Base-by-base conservation (phyloP, 2,797 vertebrate species). In the Lacerta agilis region DNA sequence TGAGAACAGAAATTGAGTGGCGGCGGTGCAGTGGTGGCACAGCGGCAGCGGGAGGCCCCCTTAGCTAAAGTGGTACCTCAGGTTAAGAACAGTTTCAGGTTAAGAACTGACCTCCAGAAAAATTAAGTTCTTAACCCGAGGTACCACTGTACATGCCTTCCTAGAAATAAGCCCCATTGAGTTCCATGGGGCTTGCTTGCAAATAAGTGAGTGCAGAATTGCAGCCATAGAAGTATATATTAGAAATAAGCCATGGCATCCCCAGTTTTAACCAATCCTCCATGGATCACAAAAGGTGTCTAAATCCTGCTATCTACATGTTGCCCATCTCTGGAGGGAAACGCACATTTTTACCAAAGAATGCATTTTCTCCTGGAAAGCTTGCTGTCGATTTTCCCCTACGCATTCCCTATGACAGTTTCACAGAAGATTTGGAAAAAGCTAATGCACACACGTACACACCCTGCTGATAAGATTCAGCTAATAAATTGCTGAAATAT, bases 401-500 rank as follows among this genome's bases (percentile, higher is more conserved):
- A 58, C 72, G 83, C 55, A 23, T 84, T 85, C 77, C 6, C 18
- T 15, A 15, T 82, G n/a, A 49, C 43, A 49, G n/a, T 55, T 87
- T 83, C 8, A 73, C 27, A 67, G 9, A 41, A 49, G 45, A 36
- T 43, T 29, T 67, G 64, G 43, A 77, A 82, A 18, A 67, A 38
- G 10, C 10, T 64, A 64, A 73, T 76, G 36, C 27, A n/a, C 4
- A 41, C 36, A 64, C 13, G 11, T 13, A 81, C 13, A 69, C 72
- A 66, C 1, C 41, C 38, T 38, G n/a, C 41, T 85, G 55, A 88
- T 75, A 88, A 2, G 9, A 79, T 73, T 80, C 55, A 80, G 67
- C 45, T 66, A 66, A 72, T 27, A 80, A 85, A 85, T 75, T 80
- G 29, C 67, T 85, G 55, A 85, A 73, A 88, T 85, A 29, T 45